Conservation (phyloP, 53 echinoderm and acorn worm genomes). For the Astropecten irregularis region DNA sequence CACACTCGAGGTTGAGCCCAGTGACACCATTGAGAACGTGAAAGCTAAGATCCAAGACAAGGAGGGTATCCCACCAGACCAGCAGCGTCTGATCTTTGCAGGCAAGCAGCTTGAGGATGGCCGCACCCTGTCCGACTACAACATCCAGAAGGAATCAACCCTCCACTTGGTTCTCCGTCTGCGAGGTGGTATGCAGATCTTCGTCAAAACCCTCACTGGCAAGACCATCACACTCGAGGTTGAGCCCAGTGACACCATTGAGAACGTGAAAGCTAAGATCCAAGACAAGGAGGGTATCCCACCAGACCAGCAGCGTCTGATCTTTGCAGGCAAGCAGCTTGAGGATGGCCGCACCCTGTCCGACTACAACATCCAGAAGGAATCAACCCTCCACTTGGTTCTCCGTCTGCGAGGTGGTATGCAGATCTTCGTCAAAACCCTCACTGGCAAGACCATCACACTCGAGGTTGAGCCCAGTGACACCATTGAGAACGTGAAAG, state of each 20-base stretch:
- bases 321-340: slow-evolving; percentile 86
- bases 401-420: slow-evolving; percentile 85
- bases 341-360: slow-evolving; percentile 85
- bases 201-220: slow-evolving; percentile 87
- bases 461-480: slow-evolving; percentile 86
- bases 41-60: slow-evolving; percentile 87
- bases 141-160: slow-evolving; percentile 87
- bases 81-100: slow-evolving; percentile 89
- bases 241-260: slow-evolving; percentile 84
- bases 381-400: slow-evolving; percentile 78
- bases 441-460: slow-evolving; percentile 86
- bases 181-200: slow-evolving; percentile 93
- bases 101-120: slow-evolving; percentile 87
- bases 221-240: slow-evolving; percentile 90
- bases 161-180: slow-evolving; percentile 81
- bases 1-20: slow-evolving; percentile 83
- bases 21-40: slow-evolving; percentile 80
- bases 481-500: slow-evolving; percentile 84
- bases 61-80: slow-evolving; percentile 80
- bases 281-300: slow-evolving; percentile 88
- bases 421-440: slow-evolving; percentile 89
- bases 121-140: slow-evolving; percentile 84
- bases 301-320: slow-evolving; percentile 86
- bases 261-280: slow-evolving; percentile 87
- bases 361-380: slow-evolving; percentile 91